Conservation (phyloP, 2,113 vertebrate genomes). For the Oncorhynchus mykiss region DNA sequence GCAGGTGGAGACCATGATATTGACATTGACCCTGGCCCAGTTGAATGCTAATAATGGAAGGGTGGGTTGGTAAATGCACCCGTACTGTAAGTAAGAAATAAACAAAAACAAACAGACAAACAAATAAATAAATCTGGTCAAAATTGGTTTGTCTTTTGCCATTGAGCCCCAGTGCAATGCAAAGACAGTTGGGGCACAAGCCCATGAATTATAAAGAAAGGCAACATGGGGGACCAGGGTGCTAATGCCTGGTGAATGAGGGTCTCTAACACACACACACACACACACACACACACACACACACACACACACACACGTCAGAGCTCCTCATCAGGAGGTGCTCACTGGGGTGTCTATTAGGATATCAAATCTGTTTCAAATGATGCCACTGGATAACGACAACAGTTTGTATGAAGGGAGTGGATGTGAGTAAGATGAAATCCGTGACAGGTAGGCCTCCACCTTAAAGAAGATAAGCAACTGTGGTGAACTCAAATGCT, state of each 20-base stretch:
- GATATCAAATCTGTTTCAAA: neutral
- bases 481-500: no score
- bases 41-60: neutral
- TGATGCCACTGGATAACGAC: no score
- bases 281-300: no score
- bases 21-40: neutral
- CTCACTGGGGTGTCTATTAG: neutral
- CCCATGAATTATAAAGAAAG: constrained; percentile 68
- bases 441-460: no score
- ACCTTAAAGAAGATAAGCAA: no score
- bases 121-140: constrained; percentile 56
- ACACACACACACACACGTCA: no score
- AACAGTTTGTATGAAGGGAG: no score
- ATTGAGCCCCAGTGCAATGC: constrained; percentile 58
- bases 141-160: constrained; percentile 37
- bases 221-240: constrained; percentile 30
- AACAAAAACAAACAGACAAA: constrained; percentile 37
- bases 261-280: neutral
- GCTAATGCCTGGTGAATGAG: neutral
- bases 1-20: neutral
- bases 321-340: neutral
- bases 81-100: no score
- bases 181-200: constrained; percentile 65
- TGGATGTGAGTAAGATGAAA: no score
- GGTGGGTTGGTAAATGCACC: no score